A percentile compares a stretch with the other conserved stretches of the same genome.
Evolutionary conservation across 2,113 vertebrate genomes (phyloP).

Genomic region (Pelecanoides urinatrix): DNA sequence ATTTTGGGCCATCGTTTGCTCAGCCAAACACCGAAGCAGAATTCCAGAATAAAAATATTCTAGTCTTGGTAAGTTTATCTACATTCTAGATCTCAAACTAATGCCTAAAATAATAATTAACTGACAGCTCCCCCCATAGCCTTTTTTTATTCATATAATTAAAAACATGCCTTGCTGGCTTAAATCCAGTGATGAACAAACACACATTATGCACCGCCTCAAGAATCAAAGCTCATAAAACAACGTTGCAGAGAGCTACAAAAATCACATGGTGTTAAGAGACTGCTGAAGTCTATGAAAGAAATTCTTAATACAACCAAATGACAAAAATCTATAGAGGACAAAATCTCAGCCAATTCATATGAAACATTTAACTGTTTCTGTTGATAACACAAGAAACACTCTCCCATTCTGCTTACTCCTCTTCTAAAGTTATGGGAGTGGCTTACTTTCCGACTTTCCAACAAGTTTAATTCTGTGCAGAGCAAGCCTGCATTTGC

Average conservation of each 20-base stretch:
- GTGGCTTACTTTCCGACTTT: background rate
- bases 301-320: constrained; percentile 18
- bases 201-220: constrained; percentile 53
- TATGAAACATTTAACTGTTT: background rate
- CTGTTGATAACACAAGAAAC: background rate
- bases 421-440: background rate
- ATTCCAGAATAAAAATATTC: constrained; percentile 42
- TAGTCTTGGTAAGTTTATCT: constrained; percentile 24
- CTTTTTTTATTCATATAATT: constrained; percentile 58
- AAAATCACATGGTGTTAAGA: constrained; percentile 34
- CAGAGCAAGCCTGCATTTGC: background rate
- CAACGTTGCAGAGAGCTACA: constrained; percentile 38
- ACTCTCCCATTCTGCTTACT: background rate
- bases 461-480: background rate
- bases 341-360: background rate
- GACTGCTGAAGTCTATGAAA: background rate
- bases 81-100: constrained; percentile 38
- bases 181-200: constrained; percentile 56
- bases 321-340: background rate
- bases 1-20: background rate
- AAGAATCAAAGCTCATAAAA: constrained; percentile 56
- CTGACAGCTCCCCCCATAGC: constrained; percentile 34
- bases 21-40: background rate
- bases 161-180: constrained; percentile 61
- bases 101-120: constrained; percentile 66